phyloP scores from a whole-genome alignment of 2,113 vertebrate species.

The Syngnathus typhle region DNA sequence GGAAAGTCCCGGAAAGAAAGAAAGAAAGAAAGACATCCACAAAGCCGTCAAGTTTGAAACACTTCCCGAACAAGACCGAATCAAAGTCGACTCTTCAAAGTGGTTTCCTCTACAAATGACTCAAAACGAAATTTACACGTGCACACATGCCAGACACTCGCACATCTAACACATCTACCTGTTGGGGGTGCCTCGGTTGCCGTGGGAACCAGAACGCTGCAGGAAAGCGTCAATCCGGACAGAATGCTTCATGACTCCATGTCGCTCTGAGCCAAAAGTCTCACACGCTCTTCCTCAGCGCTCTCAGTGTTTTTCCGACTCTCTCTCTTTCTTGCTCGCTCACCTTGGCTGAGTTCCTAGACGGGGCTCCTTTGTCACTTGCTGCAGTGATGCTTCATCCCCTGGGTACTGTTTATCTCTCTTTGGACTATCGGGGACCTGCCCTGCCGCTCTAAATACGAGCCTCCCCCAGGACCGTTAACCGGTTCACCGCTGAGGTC shows the following conservation, averaged over 20 bases:
- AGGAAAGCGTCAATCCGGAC: conserved; percentile 54
- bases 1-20: conserved; percentile 23
- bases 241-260: conserved; percentile 65
- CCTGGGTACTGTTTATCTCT: conserved; percentile 42
- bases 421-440: conserved; percentile 48
- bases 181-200: conserved; percentile 55
- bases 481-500: conserved; percentile 63
- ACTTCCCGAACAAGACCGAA: conserved; percentile 4
- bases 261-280: conserved; percentile 44
- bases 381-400: conserved; percentile 54
- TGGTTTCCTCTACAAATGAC: neutral
- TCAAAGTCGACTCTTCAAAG: conserved; percentile 1
- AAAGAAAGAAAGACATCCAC: conserved; percentile 11
- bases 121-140: neutral
- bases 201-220: conserved; percentile 53
- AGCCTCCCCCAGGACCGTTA: conserved; percentile 59
- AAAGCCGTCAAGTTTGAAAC: conserved; percentile 12
- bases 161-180: conserved; percentile 52
- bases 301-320: conserved; percentile 11
- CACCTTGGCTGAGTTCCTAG: conserved; percentile 40
- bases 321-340: conserved; percentile 14
- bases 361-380: conserved; percentile 49
- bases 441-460: conserved; percentile 55
- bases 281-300: conserved; percentile 4
- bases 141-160: conserved; percentile 13